Percentiles rank a stretch among this genome's conserved stretches.
Conservation (phyloP, 2,113 vertebrate genomes). For the Sapayoa aenigma region DNA sequence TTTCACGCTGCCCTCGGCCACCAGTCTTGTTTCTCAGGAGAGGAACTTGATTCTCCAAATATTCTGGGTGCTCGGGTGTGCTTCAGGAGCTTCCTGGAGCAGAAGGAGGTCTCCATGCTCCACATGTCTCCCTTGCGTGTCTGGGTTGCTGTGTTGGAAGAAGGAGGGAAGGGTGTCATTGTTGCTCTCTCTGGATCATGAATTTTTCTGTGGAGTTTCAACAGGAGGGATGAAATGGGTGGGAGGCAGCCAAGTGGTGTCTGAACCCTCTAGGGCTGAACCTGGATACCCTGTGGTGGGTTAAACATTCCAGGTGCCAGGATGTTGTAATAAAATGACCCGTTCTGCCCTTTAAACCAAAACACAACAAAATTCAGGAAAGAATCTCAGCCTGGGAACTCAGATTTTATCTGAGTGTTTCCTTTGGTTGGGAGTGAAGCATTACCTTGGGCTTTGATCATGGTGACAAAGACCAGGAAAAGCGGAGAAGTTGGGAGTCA, state of each 20-base stretch:
- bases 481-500: not conserved
- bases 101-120: not conserved
- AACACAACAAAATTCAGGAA: not conserved
- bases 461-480: not conserved
- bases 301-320: fast-evolving
- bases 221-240: not conserved
- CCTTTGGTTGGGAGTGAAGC: not conserved
- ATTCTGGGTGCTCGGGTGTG: fast-evolving
- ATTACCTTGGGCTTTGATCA: fast-evolving
- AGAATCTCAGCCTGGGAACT: not conserved
- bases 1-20: not conserved
- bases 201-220: not conserved
- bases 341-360: not conserved
- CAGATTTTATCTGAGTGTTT: not conserved
- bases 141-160: not conserved
- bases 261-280: not conserved
- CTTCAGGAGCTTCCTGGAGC: not conserved
- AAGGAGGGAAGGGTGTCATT: not conserved
- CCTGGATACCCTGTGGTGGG: fast-evolving
- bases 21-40: not conserved
- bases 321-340: not conserved
- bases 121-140: not conserved
- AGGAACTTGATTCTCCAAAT: not conserved
- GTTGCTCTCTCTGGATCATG: not conserved
- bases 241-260: not conserved